Conservation (phyloP, 2,113 vertebrate species). For the Cervus canadensis region DNA sequence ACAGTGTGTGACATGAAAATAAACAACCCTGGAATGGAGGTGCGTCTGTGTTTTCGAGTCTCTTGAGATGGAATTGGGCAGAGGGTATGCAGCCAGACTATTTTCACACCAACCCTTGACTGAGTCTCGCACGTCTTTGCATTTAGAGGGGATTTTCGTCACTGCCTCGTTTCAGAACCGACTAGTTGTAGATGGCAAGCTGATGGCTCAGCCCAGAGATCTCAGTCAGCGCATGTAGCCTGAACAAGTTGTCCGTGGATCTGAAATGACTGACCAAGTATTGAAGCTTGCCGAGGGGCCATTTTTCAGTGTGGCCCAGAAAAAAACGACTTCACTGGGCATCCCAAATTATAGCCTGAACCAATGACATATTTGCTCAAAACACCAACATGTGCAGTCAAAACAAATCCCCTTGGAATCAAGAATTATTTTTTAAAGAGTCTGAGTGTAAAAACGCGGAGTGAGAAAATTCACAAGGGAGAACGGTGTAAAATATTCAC, state of each 20-base stretch:
- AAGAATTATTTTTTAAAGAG: neutral
- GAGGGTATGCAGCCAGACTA: neutral
- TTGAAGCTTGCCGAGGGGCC: neutral
- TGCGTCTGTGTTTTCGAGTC: neutral
- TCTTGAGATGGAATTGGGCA: conserved; percentile 7
- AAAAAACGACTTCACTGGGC: neutral
- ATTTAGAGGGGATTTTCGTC: neutral
- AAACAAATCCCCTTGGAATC: neutral
- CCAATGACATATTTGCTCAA: neutral
- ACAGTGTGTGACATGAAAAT: conserved; percentile 38
- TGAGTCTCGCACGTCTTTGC: neutral
- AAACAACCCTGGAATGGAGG: conserved; percentile 26
- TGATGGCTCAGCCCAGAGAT: neutral
- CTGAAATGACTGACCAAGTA: neutral
- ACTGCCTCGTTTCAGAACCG: neutral
- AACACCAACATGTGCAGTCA: neutral
- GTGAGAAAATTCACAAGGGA: conserved; percentile 22
- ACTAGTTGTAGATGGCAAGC: neutral
- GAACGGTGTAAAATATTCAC: neutral
- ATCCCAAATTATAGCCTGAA: neutral
- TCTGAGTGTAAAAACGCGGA: neutral
- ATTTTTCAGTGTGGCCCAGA: neutral
- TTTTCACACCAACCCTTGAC: neutral
- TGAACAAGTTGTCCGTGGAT: neutral
- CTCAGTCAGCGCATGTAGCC: neutral